Conservation (phyloP, 2,113 vertebrate genomes). For the Suricata suricatta region DNA sequence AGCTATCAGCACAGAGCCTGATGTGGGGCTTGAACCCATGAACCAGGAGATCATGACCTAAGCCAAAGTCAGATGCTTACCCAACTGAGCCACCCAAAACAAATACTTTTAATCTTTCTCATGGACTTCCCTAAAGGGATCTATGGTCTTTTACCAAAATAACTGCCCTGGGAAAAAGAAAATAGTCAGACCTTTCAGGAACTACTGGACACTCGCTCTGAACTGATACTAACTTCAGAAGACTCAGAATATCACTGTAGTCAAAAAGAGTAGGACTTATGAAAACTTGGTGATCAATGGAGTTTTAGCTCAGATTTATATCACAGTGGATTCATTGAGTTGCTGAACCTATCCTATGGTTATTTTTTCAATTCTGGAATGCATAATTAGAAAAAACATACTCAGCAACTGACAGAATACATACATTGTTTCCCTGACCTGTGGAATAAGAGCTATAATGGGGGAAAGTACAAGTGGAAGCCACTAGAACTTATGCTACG, state of each 20-base stretch:
- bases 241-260: background rate
- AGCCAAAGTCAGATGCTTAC: no score
- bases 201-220: background rate
- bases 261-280: background rate
- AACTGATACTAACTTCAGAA: background rate
- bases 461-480: background rate
- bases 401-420: background rate
- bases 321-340: background rate
- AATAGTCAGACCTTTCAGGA: background rate
- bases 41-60: no score
- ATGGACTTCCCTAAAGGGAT: background rate
- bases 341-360: background rate
- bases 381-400: background rate
- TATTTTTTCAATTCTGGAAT: background rate
- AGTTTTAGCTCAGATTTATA: background rate
- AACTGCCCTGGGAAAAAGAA: background rate
- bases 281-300: background rate
- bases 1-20: no score
- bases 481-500: background rate
- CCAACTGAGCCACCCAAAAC: background rate
- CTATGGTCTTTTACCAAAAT: background rate
- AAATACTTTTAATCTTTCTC: background rate
- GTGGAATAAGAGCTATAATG: background rate
- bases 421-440: background rate
- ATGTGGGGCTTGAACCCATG: no score